Base-by-base conservation (phyloP, 2,888 invertebrate species). In the Minunthozetes semirufus region DNA sequence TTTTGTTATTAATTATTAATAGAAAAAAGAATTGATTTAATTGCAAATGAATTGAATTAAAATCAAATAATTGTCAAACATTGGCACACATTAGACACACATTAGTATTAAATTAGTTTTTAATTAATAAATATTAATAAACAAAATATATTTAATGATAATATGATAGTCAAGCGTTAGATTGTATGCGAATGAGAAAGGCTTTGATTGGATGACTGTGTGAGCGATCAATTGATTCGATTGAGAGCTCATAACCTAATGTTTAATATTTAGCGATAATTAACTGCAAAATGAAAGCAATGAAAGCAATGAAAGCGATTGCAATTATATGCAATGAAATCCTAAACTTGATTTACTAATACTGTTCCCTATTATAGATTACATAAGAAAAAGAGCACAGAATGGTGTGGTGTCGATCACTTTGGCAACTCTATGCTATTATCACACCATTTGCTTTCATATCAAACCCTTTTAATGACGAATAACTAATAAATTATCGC, bases 191-290 rank as follows among this genome's bases (percentile, higher is more conserved):
- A 59, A n/a, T 53, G 11, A 22, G 25, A 11, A 59, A 59, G 33
- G 33, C 33, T 33, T 33, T 33, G 4, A 59, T 22, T 22, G 59
- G 25, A 19, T 59, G 19, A 22, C 13, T 59, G 25, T 5, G n/a
- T 22, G 4, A 59, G n/a, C 33, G 33, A 63, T 29, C 61, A 56
- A 56, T 22, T 56, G n/a, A 22, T 9, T n/a, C 56, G n/a, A 56
- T 56, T 56, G 56, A 56, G 25, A 56, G 56, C 56, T 19, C 56
- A 56, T 4, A 56, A 56, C 56, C 19, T 13, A 17, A 48, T 48
- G 48, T 48, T 56, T 56, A 33, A 33, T 33, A 33, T 33, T 33
- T 63, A 33, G 61, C n/a, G 29, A 63, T 63, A 63, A 63, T 63
- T 63, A 63, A n/a, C 56, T 25, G 25, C 25, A 59, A 19, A 59